These are phyloP conservation scores for Oikopleura vanhoeffeni DNA, from an alignment of 23 tunicate genomes.

Conservation along the genomic window DNA sequence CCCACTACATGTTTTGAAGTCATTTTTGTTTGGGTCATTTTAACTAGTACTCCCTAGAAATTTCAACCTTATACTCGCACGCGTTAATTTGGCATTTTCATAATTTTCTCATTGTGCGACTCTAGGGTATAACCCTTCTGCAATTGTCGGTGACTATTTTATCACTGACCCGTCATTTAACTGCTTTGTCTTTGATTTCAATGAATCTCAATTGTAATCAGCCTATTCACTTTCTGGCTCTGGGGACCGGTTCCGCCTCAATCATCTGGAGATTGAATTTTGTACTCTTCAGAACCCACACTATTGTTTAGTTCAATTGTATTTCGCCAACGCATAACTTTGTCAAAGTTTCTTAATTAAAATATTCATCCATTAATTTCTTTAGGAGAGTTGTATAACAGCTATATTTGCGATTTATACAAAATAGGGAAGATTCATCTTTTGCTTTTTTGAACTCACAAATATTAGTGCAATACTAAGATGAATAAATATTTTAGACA, in stretches of 20 bases:
- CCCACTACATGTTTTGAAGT: too few species aligned
- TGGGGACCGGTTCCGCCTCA: neutral
- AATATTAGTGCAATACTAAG: neutral
- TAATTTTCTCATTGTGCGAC: too few species aligned
- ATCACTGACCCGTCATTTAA: neutral
- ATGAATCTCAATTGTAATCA: neutral
- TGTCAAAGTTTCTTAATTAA: neutral
- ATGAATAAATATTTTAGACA: neutral
- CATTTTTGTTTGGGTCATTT: too few species aligned
- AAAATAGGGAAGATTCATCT: neutral
- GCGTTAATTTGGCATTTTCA: too few species aligned
- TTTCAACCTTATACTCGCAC: too few species aligned
- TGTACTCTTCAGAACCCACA: neutral
- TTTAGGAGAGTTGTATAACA: neutral
- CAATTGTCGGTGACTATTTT: neutral
- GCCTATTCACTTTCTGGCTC: neutral
- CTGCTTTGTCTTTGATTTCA: neutral
- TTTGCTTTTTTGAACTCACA: neutral
- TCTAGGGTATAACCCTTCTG: too few species aligned
- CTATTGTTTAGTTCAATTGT: neutral
- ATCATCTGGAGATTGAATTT: neutral
- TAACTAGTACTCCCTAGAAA: too few species aligned
- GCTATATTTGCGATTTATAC: neutral
- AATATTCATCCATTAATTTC: neutral
- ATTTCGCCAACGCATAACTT: neutral